These are phyloP conservation scores for Eupsilia transversa DNA, from an alignment of 2,888 invertebrate species.

Conservation along the genomic window DNA sequence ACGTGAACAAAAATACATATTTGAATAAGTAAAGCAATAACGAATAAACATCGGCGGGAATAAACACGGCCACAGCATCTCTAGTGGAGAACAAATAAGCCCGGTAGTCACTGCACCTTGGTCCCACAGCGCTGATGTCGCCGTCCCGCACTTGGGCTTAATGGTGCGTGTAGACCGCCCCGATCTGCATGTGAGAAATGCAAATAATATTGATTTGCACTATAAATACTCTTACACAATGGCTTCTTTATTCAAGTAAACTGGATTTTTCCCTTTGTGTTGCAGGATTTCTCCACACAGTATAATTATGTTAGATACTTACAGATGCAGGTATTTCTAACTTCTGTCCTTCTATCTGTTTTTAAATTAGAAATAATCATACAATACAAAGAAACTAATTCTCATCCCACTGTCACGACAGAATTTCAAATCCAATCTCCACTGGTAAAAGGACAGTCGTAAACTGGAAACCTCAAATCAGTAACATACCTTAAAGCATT, in stretches of 20 bases:
- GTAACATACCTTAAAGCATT: constrained; percentile 53
- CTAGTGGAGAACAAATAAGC: constrained; percentile 59
- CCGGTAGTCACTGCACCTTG: constrained; percentile 55
- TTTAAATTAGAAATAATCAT: neutral
- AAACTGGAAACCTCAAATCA: constrained; percentile 23
- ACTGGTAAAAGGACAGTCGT: constrained; percentile 12
- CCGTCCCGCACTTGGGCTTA: constrained; percentile 66
- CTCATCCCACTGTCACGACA: neutral
- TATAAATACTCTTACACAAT: constrained; percentile 43
- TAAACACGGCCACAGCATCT: constrained; percentile 47
- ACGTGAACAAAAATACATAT: constrained; percentile 29
- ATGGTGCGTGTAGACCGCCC: constrained; percentile 67
- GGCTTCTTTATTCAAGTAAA: constrained; percentile 36
- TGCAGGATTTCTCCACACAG: neutral
- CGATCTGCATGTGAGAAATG: constrained; percentile 63
- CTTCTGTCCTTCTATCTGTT: no score
- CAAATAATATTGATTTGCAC: constrained; percentile 57
- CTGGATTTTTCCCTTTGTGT: constrained; percentile 20
- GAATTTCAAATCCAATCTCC: neutral
- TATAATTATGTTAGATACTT: neutral
- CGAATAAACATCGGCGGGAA: constrained; percentile 29
- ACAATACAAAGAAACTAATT: neutral
- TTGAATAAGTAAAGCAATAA: constrained; percentile 11
- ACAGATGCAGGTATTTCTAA: neutral
- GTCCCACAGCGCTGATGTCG: constrained; percentile 59